Base-by-base conservation (phyloP, 2,888 invertebrate genomes). In the Salpingus planirostris region DNA sequence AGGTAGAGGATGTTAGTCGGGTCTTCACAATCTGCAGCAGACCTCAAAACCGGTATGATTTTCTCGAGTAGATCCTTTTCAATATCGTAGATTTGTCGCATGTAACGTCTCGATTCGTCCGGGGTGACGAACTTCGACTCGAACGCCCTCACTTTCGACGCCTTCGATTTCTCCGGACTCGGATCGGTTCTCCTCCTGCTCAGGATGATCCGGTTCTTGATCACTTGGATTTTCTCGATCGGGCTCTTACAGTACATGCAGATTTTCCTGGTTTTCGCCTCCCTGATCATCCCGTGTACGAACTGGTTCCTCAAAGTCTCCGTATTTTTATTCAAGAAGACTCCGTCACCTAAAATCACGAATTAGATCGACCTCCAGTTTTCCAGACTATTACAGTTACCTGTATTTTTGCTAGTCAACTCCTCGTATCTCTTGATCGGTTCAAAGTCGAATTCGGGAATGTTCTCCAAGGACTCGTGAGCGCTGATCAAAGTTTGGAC, bases 1-100 rank as follows among this genome's bases (percentile, higher is more conserved):
- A 89, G 74, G 57, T 93, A 98, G 59, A 97, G 86, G 31, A 83
- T 60, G 64, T 97, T 89, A 1, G 85, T 82, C n/a, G n/a, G n/a
- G n/a, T n/a, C n/a, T n/a, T n/a, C n/a, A n/a, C n/a, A n/a, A n/a
- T n/a, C n/a, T n/a, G n/a, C n/a, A n/a, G n/a, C n/a, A n/a, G n/a
- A n/a, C n/a, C n/a, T n/a, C n/a, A n/a, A 61, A 25, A 84, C 68
- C 0, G 89, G 85, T 32, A 81, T 73, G n/a, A 89, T 65, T n/a
- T 76, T 60, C 37, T 65, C 63, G 2, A 96, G 57, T 3, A 88
- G 66, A 0, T 78, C 73, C 22, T 71, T 68, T 52, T 93, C 87
- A 44, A 78, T 76, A 31, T 68, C 55, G 71, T 84, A 89, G 14
- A 92, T 68, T 25, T 73, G 60, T 13, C 80, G 71, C 44, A 65